Evolutionary conservation across 92 coral and sea anemone species (phyloP), one percentile per base, ranked within the genome.

Genomic region (Actinernus sp.): DNA sequence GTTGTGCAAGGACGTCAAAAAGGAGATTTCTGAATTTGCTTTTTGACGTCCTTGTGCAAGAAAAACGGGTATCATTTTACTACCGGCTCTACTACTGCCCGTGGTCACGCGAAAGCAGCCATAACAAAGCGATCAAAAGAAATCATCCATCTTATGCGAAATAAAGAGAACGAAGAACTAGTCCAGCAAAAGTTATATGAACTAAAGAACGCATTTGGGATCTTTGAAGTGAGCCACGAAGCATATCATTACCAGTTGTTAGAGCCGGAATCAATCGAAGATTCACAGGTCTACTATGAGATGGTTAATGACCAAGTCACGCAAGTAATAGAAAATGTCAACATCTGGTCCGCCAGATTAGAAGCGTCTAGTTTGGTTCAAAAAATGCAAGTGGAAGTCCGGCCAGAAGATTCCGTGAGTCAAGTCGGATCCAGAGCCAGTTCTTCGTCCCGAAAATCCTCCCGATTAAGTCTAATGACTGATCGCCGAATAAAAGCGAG

Each of bases 31-130:
- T n/a, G n/a, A n/a, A n/a, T n/a, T n/a, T n/a, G n/a, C n/a, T n/a
- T n/a, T n/a, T n/a, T n/a, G n/a, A n/a, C n/a, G n/a, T n/a, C n/a
- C n/a, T n/a, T n/a, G n/a, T n/a, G n/a, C n/a, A n/a, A n/a, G n/a
- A n/a, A n/a, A n/a, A n/a, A n/a, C n/a, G n/a, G n/a, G n/a, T n/a
- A n/a, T n/a, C n/a, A n/a, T n/a, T n/a, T n/a, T n/a, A n/a, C n/a
- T n/a, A n/a, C n/a, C n/a, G n/a, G n/a, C n/a, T n/a, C n/a, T n/a
- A n/a, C n/a, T n/a, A n/a, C n/a, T n/a, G n/a, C n/a, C n/a, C n/a
- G n/a, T n/a, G 51, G 51, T 45, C 51, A 45, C 51, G 9, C 51
- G 18, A 45, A 45, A 45, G 12, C 51, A 45, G 51, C 51, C 12
- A 22, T 45, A 16, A 45, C 51, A 45, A 45, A 45, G 19, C 51